Percentiles rank a stretch among this genome's conserved stretches.
These are phyloP conservation scores for Gobiocypris rarus DNA, from an alignment of 2,113 vertebrate genomes.

Conservation along the genomic window DNA sequence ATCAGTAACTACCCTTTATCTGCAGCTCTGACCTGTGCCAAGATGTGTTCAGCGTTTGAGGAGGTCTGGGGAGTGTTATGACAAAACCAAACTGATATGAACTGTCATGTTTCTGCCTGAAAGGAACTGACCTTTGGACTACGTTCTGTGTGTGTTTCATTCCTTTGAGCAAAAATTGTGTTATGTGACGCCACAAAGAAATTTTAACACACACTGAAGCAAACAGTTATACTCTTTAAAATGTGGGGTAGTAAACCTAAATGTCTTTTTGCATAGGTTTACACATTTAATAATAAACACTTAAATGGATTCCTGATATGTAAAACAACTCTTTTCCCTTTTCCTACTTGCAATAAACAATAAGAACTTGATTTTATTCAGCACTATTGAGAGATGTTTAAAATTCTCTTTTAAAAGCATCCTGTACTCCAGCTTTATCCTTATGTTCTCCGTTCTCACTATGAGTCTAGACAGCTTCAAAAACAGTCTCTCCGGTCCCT, in stretches of 20 bases:
- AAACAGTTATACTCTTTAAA: neutral
- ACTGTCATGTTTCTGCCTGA: neutral
- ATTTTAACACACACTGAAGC: neutral
- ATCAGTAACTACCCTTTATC: slow-evolving; percentile 98
- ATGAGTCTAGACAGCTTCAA: neutral
- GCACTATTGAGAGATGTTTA: neutral
- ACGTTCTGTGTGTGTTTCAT: neutral
- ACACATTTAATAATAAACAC: neutral
- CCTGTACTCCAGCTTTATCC: neutral
- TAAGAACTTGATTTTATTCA: neutral
- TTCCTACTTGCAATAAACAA: neutral
- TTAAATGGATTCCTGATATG: neutral
- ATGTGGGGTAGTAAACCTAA: neutral
- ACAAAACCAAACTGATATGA: slow-evolving; percentile 53
- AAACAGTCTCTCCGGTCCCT: neutral
- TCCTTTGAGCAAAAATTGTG: neutral
- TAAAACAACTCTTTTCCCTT: neutral
- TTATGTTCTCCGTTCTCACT: neutral
- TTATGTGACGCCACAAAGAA: neutral
- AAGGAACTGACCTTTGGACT: neutral
- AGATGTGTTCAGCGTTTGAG: slow-evolving; percentile 95
- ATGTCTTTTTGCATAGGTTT: neutral
- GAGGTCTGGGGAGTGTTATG: slow-evolving; percentile 91
- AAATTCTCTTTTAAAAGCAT: neutral
- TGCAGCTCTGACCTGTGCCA: slow-evolving; percentile 93